Evolutionary conservation across 1,140 invertebrate species (phyloP).

Genomic region (Luehdorfia chinensis): DNA sequence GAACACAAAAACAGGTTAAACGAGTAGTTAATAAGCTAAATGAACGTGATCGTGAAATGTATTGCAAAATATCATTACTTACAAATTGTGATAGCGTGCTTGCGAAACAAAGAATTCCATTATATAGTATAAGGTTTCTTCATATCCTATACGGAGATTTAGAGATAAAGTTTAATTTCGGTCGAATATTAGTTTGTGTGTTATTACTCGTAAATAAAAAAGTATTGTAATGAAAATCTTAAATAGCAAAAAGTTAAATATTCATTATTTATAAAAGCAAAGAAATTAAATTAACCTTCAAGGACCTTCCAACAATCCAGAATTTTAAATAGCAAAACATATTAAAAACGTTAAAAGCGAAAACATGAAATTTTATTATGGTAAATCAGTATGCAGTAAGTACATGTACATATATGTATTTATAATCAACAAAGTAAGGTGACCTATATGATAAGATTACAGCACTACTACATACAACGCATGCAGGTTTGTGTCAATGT

Average conservation of each 20-base stretch:
- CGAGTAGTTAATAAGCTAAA: conserved; percentile 1
- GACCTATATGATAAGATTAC: conserved; percentile 76
- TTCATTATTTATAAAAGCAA: too few species aligned
- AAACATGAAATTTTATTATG: conserved; percentile 1
- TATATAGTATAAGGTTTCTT: conserved; percentile 2
- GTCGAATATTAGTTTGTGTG: not conserved
- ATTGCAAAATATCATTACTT: conserved; percentile 8
- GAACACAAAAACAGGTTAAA: conserved; percentile 7
- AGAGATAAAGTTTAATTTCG: not conserved
- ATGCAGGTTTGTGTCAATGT: conserved; percentile 40
- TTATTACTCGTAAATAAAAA: not conserved
- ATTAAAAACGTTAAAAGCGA: too few species aligned
- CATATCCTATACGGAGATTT: not conserved
- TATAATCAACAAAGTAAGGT: conserved; percentile 72
- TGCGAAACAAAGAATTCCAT: conserved; percentile 10
- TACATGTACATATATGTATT: conserved; percentile 30
- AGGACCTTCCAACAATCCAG: too few species aligned
- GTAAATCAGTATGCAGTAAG: conserved; percentile 8
- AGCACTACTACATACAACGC: conserved; percentile 46
- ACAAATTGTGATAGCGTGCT: conserved; percentile 15
- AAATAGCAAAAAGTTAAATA: too few species aligned
- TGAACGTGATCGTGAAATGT: conserved; percentile 14
- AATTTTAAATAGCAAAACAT: too few species aligned
- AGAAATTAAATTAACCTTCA: too few species aligned
- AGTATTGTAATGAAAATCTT: not conserved